Percentiles rank a stretch among this genome's conserved stretches.
Conservation (phyloP, 2,113 vertebrate genomes). For the Syngnathoides biaculeatus region DNA sequence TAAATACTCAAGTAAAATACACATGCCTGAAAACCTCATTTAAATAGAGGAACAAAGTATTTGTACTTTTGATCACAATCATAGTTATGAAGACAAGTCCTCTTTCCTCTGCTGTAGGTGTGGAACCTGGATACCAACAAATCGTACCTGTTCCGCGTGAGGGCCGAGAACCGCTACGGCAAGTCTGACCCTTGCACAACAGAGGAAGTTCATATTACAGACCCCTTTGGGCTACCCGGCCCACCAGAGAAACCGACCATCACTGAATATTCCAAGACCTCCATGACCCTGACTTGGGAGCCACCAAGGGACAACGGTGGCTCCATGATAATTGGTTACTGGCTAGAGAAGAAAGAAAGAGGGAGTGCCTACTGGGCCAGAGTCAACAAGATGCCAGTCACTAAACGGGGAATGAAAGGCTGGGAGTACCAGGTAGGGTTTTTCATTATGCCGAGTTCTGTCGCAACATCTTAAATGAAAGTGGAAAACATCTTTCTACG, state of each 20-base stretch:
- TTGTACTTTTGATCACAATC: no score
- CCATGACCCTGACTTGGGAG: constrained; percentile 92
- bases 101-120: constrained; percentile 66
- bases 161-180: constrained; percentile 91
- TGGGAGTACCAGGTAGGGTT: constrained; percentile 81
- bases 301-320: constrained; percentile 88
- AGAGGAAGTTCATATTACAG: constrained; percentile 85
- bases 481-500: not conserved
- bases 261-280: constrained; percentile 80
- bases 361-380: constrained; percentile 88
- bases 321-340: constrained; percentile 89
- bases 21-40: no score
- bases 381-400: constrained; percentile 85
- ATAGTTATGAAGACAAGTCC: not conserved
- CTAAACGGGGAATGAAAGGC: constrained; percentile 85
- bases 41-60: no score
- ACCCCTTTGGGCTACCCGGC: constrained; percentile 91
- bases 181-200: constrained; percentile 89
- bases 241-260: constrained; percentile 90
- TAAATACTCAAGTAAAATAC: no score
- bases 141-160: constrained; percentile 86
- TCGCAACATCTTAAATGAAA: no score
- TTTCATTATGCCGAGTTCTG: not conserved
- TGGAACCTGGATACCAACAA: constrained; percentile 89
- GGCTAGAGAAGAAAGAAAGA: constrained; percentile 93